Evolutionary conservation across 2,888 invertebrate species (phyloP).

Genomic region (Danaus chrysippus): DNA sequence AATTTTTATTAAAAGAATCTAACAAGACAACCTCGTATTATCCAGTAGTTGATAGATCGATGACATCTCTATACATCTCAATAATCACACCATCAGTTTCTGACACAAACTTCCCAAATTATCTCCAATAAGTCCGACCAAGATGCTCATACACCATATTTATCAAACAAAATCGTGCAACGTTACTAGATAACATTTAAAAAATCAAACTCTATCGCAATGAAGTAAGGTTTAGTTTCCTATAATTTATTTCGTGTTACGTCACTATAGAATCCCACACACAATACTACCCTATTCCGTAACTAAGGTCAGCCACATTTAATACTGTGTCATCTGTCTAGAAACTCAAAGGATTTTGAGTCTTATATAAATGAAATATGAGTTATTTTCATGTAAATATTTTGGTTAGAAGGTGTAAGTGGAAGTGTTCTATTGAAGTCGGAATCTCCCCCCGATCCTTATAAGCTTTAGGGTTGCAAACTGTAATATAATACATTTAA

Average conservation of each 20-base stretch:
- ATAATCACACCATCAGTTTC: conserved; percentile 59
- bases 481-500: neutral
- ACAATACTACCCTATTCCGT: conserved; percentile 56
- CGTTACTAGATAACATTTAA: neutral
- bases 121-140: conserved; percentile 49
- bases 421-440: conserved; percentile 33
- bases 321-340: conserved; percentile 34
- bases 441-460: conserved; percentile 34
- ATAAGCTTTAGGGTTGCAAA: conserved; percentile 30
- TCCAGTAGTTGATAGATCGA: conserved; percentile 27
- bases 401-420: conserved; percentile 33
- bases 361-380: conserved; percentile 18
- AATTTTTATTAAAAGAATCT: conserved; percentile 10
- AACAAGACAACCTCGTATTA: conserved; percentile 17
- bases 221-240: conserved; percentile 8
- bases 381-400: conserved; percentile 22
- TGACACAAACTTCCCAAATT: conserved; percentile 57
- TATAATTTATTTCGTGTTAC: conserved; percentile 9
- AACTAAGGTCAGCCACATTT: conserved; percentile 38
- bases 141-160: conserved; percentile 65
- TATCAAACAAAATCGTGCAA: conserved; percentile 43
- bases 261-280: conserved; percentile 31
- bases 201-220: conserved; percentile 6
- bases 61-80: conserved; percentile 44
- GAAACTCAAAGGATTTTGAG: conserved; percentile 19